Conservation (phyloP, 2,888 invertebrate species). For the Prosapia bicincta region DNA sequence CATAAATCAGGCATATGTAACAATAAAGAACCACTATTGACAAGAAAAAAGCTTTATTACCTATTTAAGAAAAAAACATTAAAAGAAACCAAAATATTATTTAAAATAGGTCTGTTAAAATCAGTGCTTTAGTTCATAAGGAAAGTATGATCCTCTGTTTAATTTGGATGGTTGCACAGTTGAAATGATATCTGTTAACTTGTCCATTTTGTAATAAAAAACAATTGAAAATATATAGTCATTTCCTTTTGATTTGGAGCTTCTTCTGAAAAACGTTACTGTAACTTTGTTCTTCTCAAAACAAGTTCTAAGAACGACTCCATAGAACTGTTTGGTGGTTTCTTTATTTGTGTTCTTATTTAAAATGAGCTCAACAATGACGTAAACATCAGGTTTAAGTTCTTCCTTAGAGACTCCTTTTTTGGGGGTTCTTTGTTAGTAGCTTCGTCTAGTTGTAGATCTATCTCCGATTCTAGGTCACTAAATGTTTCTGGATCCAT, state of each 20-base stretch:
- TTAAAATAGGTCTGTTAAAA: not conserved
- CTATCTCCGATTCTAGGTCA: conserved; percentile 11
- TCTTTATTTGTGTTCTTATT: conserved; percentile 15
- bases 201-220: not conserved
- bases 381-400: conserved; percentile 12
- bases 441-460: conserved; percentile 6
- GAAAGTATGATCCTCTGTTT: not conserved
- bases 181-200: not conserved
- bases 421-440: not conserved
- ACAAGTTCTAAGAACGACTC: conserved; percentile 13
- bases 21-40: no score
- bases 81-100: not conserved
- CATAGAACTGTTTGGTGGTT: conserved; percentile 18
- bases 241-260: not conserved
- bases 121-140: not conserved
- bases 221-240: conserved; percentile 4
- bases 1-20: no score
- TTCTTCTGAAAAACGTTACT: conserved; percentile 3
- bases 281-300: conserved; percentile 8
- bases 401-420: not conserved
- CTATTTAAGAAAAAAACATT: no score
- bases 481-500: conserved; percentile 14
- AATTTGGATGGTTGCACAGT: not conserved
- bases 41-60: no score
- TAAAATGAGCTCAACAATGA: conserved; percentile 13